phyloP scores from a whole-genome alignment of 1,140 invertebrate genomes.

The Drosophila ficusphila region DNA sequence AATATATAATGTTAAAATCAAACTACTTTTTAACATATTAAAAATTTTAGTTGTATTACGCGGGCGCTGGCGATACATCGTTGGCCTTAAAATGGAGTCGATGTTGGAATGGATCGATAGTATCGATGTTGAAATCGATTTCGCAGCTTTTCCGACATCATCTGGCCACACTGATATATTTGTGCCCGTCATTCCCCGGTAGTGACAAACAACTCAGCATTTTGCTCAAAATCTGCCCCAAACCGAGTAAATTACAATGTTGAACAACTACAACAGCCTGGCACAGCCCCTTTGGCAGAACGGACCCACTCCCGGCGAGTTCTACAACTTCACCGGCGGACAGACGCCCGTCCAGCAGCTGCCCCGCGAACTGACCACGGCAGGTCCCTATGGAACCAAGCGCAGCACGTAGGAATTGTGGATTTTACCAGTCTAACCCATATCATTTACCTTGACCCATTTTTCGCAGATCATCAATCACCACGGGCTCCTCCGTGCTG shows the following conservation, averaged over 20 bases:
- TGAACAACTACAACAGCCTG: slow-evolving; percentile 51
- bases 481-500: slow-evolving; percentile 95
- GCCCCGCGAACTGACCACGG: slow-evolving; percentile 61
- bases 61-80: no score
- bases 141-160: no score
- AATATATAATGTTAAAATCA: no score
- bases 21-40: no score
- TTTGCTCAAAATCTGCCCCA: background rate
- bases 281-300: slow-evolving; percentile 87
- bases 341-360: slow-evolving; percentile 54
- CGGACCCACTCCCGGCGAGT: slow-evolving; percentile 88
- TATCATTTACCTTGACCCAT: slow-evolving; percentile 23
- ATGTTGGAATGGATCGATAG: no score
- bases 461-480: slow-evolving; percentile 89
- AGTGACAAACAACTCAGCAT: slow-evolving; percentile 12
- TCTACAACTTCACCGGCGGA: slow-evolving; percentile 89
- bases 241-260: slow-evolving; percentile 46
- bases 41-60: no score
- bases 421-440: background rate
- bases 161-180: slow-evolving; percentile 35
- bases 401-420: slow-evolving; percentile 88
- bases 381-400: slow-evolving; percentile 83
- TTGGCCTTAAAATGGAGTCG: no score
- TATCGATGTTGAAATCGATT: no score
- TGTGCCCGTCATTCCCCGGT: slow-evolving; percentile 72